Base-by-base conservation (phyloP, 2,888 invertebrate genomes). In the Watsonalla binaria region DNA sequence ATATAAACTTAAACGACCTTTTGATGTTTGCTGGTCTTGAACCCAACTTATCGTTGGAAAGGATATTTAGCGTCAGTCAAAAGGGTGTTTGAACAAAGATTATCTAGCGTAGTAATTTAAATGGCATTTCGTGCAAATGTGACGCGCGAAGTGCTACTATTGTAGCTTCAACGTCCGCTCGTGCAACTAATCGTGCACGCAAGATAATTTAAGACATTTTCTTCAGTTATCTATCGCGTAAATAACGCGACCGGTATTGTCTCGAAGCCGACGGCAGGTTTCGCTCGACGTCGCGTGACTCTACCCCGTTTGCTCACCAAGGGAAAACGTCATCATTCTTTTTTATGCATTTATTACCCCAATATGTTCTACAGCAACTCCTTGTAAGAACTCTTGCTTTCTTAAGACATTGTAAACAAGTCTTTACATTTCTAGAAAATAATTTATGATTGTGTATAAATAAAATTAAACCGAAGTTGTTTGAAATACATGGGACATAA, bases 181-280 rank as follows among this genome's bases (percentile, higher is more conserved):
- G 70, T 70, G 72, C 70, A 63, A 61, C 56, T 63, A 64, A 66
- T 63, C 59, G 62, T 59, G 71, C 78, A 77, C 74, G 79, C 77
- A 65, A 79, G 78, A 81, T 80, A 79, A 78, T 81, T 81, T 80
- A 77, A 76, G 81, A 78, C 82, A 80, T 81, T 82, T 74, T 74
- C 77, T 71, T 78, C 72, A 74, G 75, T 83, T 81, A 82, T 81
- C 83, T 84, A 76, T 78, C 76, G 71, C 77, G 77, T 82, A 81
- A 84, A 84, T 78, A 81, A 80, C 74, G 65, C 63, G 63, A 68
- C 63, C 69, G 60, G 77, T 76, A 84, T 82, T 83, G 84, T 86
- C 82, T 85, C 72, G 77, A 72, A 63, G 66, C 63, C 58, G 67
- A 60, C 62, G 67, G 60, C 62, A 67, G 72, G 78, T 72, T 79